Conservation (phyloP, 35 echinoderm and acorn worm species). For the Anneissia japonica region DNA sequence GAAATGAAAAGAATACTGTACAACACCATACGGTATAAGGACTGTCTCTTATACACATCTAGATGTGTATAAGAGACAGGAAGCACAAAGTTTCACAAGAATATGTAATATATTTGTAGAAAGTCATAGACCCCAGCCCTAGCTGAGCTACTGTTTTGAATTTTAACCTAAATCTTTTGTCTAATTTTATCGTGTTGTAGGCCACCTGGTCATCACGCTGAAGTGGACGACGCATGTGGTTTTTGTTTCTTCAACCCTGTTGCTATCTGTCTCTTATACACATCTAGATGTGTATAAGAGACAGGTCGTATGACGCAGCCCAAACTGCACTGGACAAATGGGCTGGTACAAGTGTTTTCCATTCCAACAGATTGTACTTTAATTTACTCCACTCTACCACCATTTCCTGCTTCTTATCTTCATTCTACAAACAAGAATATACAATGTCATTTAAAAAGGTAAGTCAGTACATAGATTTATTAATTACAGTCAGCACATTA, state of each 20-base stretch:
- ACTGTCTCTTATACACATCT: too few species aligned
- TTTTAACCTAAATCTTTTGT: too few species aligned
- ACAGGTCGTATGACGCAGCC: too few species aligned
- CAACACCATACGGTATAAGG: too few species aligned
- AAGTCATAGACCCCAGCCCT: too few species aligned
- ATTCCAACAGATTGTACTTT: background rate
- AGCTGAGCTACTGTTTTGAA: too few species aligned
- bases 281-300: too few species aligned
- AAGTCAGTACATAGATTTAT: background rate
- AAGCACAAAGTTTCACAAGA: too few species aligned
- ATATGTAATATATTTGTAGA: too few species aligned
- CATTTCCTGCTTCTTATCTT: background rate
- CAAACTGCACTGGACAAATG: background rate
- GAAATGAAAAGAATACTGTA: too few species aligned
- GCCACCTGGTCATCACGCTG: conserved; percentile 97
- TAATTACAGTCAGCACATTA: background rate
- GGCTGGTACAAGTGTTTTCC: background rate
- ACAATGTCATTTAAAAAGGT: background rate
- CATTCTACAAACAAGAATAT: background rate
- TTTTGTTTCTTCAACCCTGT: conserved; percentile 97
- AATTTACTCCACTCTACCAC: background rate
- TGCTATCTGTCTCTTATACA: too few species aligned
- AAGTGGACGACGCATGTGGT: conserved; percentile 40
- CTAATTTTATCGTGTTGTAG: conserved; percentile 29
- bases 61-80: too few species aligned